Percentiles rank a stretch among this genome's conserved stretches.
These are phyloP conservation scores for Festucalex cinctus DNA, from an alignment of 2,113 vertebrate species.

Conservation along the genomic window DNA sequence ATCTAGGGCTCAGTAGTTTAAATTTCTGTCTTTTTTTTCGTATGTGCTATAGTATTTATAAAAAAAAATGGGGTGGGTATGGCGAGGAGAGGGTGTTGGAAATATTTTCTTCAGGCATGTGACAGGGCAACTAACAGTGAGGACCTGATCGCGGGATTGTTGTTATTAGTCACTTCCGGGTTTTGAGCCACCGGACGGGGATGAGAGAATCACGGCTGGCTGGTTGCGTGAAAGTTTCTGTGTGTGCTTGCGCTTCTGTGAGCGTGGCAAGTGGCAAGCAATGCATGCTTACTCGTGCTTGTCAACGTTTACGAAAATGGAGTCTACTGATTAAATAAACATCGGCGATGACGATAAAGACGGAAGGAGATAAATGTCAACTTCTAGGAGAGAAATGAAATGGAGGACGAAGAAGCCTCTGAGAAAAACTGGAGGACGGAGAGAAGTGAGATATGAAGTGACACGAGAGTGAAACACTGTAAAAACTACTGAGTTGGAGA, in stretches of 20 bases:
- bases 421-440: slow-evolving; percentile 1
- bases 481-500: slow-evolving; percentile 9
- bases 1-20: background rate
- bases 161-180: slow-evolving; percentile 53
- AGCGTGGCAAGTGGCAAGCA: slow-evolving; percentile 1
- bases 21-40: background rate
- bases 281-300: background rate
- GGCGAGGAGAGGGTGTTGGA: background rate
- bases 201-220: slow-evolving; percentile 1
- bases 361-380: background rate
- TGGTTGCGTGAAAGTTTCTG: slow-evolving; percentile 2
- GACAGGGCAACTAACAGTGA: slow-evolving; percentile 24
- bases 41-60: background rate
- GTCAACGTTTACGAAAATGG: background rate
- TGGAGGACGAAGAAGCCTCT: background rate
- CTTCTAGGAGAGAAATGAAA: background rate
- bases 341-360: slow-evolving; percentile 7
- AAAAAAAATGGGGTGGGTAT: background rate
- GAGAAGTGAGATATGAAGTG: slow-evolving; percentile 2
- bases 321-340: slow-evolving; percentile 12
- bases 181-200: slow-evolving; percentile 40
- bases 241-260: background rate
- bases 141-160: slow-evolving; percentile 30
- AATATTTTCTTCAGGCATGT: slow-evolving; percentile 39
- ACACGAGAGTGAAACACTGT: background rate